These are phyloP conservation scores for Eutolmus rufibarbis DNA, from an alignment of 2,888 invertebrate species.

Conservation along the genomic window DNA sequence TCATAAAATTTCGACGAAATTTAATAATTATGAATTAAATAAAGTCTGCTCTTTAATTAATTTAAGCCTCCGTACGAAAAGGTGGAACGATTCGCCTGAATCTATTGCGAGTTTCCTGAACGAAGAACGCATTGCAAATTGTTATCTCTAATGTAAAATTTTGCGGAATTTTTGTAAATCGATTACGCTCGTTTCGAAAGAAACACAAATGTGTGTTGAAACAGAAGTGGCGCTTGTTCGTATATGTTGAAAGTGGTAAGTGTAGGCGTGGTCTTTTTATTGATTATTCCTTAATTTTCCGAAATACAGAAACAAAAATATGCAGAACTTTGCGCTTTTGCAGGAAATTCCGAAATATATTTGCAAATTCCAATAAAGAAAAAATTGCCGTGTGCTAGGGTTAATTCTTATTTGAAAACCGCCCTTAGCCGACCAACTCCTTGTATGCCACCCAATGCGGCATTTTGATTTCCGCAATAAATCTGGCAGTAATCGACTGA, in stretches of 20 bases:
- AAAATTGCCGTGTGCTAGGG: not conserved
- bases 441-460: not conserved
- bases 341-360: not conserved
- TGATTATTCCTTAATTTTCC: constrained; percentile 42
- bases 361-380: not conserved
- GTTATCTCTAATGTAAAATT: constrained; percentile 21
- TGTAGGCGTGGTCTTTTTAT: constrained; percentile 48
- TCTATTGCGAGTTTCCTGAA: not conserved
- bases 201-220: constrained; percentile 9
- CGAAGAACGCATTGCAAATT: not conserved
- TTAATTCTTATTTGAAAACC: not conserved
- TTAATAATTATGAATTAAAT: constrained; percentile 12
- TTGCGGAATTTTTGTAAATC: constrained; percentile 43
- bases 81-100: not conserved
- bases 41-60: not conserved
- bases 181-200: constrained; percentile 22
- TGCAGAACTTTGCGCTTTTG: not conserved
- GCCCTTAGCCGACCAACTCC: not conserved
- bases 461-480: not conserved
- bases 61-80: not conserved
- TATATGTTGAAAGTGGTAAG: constrained; percentile 41
- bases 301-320: not conserved
- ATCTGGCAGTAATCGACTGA: not conserved
- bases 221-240: constrained; percentile 27
- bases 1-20: not conserved